Evolutionary conservation across 1,140 invertebrate genomes (phyloP), one percentile per base, ranked within the genome.

Genomic region (Nomia melanderi): DNA sequence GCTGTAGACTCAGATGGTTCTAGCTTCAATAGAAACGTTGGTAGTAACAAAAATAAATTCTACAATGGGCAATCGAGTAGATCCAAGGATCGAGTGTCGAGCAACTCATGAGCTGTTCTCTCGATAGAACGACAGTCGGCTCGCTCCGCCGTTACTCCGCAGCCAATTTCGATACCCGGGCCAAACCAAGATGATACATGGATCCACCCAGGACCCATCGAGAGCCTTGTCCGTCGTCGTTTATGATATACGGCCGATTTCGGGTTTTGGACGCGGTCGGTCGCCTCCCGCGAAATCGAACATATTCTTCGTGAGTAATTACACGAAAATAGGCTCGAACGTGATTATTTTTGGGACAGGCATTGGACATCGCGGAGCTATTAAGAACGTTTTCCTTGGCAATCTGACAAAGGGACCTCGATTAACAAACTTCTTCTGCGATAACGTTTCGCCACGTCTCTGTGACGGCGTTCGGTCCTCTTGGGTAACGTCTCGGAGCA

Each of bases 321-420:
- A 47, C 25, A 73, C 31, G 50, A 72, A 78, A 78, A 81, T 81
- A 78, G 50, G 63, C 23, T 9, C 60, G 69, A 74, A 39, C 27
- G 23, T 17, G 41, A 60, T 72, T 81, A 79, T 79, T 77, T 81
- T 31, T 75, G 50, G 67, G 54, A 17, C 29, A 50, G 17, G 41
- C 41, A 53, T 77, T 56, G 63, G 64, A 64, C 53, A 76, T 75
- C 56, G 29, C 66, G 41, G 41, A 17, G 33, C 54, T 81, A 75
- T 75, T 81, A 81, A 44, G 75, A 71, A 84, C 59, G 62, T 73
- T 50, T n/a, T 84, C 44, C 77, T 59, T 85, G 83, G 83, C 82
- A 54, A 67, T 81, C 56, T 81, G 82, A 76, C 83, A 85, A 73
- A 44, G 53, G 54, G 44, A 62, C 57, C 36, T 54, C 63, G 59